Conservation (phyloP, 2,113 vertebrate species). For the Setophaga petechia region DNA sequence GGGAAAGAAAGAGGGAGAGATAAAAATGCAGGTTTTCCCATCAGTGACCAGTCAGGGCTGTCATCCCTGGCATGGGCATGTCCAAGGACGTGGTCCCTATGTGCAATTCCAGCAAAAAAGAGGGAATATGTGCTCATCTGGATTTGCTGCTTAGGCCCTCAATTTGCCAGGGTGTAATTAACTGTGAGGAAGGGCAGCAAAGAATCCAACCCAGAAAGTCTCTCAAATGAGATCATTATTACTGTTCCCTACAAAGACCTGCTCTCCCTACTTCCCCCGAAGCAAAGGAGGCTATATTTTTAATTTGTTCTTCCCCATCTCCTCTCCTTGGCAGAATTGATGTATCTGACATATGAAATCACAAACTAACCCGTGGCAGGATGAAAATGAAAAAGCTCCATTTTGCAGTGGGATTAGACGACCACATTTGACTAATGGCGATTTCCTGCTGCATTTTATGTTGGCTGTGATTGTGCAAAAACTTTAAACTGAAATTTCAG, state of each 20-base stretch:
- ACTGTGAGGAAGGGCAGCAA: slow-evolving; percentile 26
- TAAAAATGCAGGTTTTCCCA: not conserved
- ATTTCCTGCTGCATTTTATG: slow-evolving; percentile 70
- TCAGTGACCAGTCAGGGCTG: not conserved
- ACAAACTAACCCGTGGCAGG: slow-evolving; percentile 76
- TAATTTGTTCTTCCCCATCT: slow-evolving; percentile 54
- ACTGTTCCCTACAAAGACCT: slow-evolving; percentile 23
- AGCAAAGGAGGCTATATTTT: slow-evolving; percentile 47
- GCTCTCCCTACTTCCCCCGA: slow-evolving; percentile 3
- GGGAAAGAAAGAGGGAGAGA: not conserved
- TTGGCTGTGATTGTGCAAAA: slow-evolving; percentile 59
- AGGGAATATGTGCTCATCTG: not conserved
- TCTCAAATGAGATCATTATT: slow-evolving; percentile 58
- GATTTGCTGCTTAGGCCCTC: slow-evolving; percentile 28
- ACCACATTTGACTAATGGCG: slow-evolving; percentile 68
- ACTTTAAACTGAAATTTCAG: slow-evolving; percentile 62
- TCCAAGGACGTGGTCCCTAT: accelerated
- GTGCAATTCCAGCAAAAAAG: not conserved
- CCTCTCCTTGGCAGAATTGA: slow-evolving; percentile 69
- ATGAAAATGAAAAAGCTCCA: slow-evolving; percentile 71
- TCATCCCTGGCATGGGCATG: not conserved
- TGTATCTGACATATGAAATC: slow-evolving; percentile 73
- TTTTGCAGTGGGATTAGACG: slow-evolving; percentile 74
- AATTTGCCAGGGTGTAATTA: slow-evolving; percentile 48
- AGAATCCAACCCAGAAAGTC: slow-evolving; percentile 37